Base-by-base conservation (phyloP, 30 jellyfish, hydroid and myxozoan species). In the Hydractinia echinata region DNA sequence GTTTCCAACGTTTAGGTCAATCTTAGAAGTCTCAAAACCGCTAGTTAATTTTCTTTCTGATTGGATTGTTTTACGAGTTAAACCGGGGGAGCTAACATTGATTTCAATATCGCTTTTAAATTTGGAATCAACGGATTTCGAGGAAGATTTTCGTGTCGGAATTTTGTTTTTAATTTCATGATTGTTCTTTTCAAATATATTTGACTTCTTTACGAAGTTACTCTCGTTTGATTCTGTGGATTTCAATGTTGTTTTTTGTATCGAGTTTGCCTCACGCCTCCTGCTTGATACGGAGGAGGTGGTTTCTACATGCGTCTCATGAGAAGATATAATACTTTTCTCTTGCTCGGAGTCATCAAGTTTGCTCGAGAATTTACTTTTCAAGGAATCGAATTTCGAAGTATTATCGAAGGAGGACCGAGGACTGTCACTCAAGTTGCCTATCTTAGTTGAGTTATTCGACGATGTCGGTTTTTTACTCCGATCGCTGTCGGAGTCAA, bases 1-100 rank as follows among this genome's bases (percentile, higher is more conserved):
- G 54, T 74, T 67, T 67, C 51, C 13, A 8, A 49, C 58, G 83
- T 20, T 20, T n/a, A 20, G 13, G 21, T 74, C 83, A 74, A 39
- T 74, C 21, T n/a, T 53, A 55, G 66, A 48, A 14, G 83, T 30
- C 16, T 74, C 83, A 48, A 67, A 30, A 74, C 66, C 68, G 20
- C 62, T 74, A 48, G 83, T 74, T 50, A 74, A 55, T 49, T n/a
- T n/a, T 74, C 83, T 74, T 48, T 74, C 83, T 51, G 83, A 74
- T 10, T 74, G 61, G 21, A 50, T 74, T 30, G 73, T 48, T 49
- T 55, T 19, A n/a, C 48, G 61, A 74, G 70, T 20, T 50, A 74
- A 19, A 74, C 66, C 83, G 66, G 83, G 83, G 66, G 83, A 74
- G 54, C 76, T 9, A 51, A 55, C 8, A 44, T 53, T 44, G 20